Evolutionary conservation across 2,797 vertebrate species (phyloP).

Genomic region (Coracias cyanogaster): DNA sequence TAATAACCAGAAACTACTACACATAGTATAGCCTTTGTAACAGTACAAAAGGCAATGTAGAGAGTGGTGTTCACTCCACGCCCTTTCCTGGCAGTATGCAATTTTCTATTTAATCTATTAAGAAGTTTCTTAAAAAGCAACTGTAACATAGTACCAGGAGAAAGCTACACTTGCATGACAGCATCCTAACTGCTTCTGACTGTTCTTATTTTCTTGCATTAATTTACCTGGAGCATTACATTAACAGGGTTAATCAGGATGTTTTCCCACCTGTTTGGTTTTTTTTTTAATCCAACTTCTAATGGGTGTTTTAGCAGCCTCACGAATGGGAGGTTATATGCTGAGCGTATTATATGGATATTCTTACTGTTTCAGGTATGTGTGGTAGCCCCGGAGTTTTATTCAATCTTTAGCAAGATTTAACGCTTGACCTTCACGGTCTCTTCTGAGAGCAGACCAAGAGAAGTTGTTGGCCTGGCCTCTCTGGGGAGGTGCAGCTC

Average conservation of each 20-base stretch:
- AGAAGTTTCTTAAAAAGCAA: not conserved
- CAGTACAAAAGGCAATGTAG: not conserved
- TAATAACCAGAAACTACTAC: constrained; percentile 27
- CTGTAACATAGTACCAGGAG: not conserved
- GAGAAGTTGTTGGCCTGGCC: accelerated
- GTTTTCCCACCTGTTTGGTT: not conserved
- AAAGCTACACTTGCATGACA: not conserved
- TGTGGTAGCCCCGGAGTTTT: not conserved
- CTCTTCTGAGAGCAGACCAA: accelerated
- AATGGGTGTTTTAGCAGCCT: not conserved
- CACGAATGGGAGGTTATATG: not conserved
- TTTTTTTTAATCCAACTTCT: not conserved
- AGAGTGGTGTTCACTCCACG: not conserved
- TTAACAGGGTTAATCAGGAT: not conserved
- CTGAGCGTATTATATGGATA: not conserved
- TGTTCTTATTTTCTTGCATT: not conserved
- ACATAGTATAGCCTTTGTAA: not conserved
- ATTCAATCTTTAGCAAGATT: not conserved
- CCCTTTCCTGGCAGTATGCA: not conserved
- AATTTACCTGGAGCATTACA: not conserved
- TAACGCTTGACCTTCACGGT: not conserved
- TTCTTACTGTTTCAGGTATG: not conserved
- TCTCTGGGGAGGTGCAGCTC: not conserved
- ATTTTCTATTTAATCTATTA: not conserved
- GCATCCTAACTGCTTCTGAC: not conserved